Percentiles rank a stretch among this genome's conserved stretches.
Evolutionary conservation across 2,797 vertebrate species (phyloP).

Genomic region (Avahi laniger): DNA sequence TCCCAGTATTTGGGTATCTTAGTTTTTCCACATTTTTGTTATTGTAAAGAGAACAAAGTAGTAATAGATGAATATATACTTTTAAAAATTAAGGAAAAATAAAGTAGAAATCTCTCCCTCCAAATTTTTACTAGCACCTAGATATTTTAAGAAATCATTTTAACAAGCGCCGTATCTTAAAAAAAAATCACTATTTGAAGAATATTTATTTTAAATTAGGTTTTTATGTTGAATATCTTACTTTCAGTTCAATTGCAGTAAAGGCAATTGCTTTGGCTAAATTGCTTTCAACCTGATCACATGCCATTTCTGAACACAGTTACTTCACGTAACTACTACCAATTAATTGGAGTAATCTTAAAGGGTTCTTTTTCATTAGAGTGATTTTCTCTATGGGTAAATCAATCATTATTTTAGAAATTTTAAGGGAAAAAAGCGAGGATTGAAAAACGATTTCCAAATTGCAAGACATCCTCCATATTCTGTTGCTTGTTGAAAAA

Average conservation of each 20-base stretch:
- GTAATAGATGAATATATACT: not conserved
- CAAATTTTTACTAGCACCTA: not conserved
- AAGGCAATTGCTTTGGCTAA: constrained; percentile 2
- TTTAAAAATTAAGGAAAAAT: not conserved
- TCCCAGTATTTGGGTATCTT: not conserved
- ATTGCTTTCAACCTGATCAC: constrained; percentile 42
- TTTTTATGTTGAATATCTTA: not conserved
- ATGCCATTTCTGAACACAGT: not conserved
- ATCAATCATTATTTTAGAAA: not conserved
- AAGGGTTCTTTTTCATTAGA: constrained; percentile 41
- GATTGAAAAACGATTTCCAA: not conserved
- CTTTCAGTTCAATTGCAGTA: not conserved
- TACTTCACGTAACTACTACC: not conserved
- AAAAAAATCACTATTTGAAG: not conserved
- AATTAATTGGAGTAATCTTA: constrained; percentile 38
- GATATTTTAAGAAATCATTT: constrained; percentile 36
- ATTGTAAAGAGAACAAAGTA: not conserved
- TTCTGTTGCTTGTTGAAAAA: not conserved
- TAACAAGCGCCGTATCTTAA: not conserved
- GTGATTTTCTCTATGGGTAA: constrained; percentile 42
- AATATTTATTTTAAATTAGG: constrained; percentile 32
- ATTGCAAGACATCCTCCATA: no score
- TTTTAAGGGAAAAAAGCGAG: not conserved
- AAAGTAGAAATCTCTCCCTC: not conserved
- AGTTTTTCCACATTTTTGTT: not conserved